Base-by-base conservation (phyloP, 2,888 invertebrate genomes). In the Ochropacha duplaris region DNA sequence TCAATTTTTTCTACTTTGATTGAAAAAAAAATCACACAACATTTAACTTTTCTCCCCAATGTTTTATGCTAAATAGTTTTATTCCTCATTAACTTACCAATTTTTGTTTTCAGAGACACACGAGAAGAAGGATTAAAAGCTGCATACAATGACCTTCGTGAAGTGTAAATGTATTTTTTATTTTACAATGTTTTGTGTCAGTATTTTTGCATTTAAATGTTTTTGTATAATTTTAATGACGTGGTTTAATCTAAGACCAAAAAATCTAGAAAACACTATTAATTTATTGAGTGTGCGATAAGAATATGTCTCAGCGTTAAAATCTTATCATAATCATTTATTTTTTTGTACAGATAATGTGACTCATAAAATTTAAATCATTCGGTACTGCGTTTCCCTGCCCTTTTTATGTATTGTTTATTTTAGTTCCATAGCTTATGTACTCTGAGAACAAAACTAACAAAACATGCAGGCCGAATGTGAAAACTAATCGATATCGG, bases 171-270 rank as follows among this genome's bases (percentile, higher is more conserved):
- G 44, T 19, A 14, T 44, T 9, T 1, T n/a, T 44, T 44, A 44
- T 19, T 19, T 39, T n/a, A n/a, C 2, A 22, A 22, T 56, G 50
- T 24, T 49, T 54, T 19, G 26, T 28, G 6, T 50, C 51, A n/a
- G 16, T 49, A 34, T 22, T n/a, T 31, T 44, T 49, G n/a, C 22
- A 26, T 52, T 19, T 49, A 34, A 49, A 50, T 2, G 52, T 78
- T 69, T 75, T 69, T 57, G 61, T 90, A 92, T 65, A 91, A 93
- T 16, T 39, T 39, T n/a, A 16, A 16, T 16, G 16, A 39, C 16
- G 16, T 16, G 16, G n/a, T 8, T 24, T 28, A 39, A 39, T 39
- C 39, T 28, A 19, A 44, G n/a, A 19, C 19, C 5, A n/a, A 44
- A 9, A 39, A 39, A 44, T 44, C 44, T 2, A 19, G 44, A 16